phyloP scores from a whole-genome alignment of 2,113 vertebrate species.

The Melanotaenia duboulayi region DNA sequence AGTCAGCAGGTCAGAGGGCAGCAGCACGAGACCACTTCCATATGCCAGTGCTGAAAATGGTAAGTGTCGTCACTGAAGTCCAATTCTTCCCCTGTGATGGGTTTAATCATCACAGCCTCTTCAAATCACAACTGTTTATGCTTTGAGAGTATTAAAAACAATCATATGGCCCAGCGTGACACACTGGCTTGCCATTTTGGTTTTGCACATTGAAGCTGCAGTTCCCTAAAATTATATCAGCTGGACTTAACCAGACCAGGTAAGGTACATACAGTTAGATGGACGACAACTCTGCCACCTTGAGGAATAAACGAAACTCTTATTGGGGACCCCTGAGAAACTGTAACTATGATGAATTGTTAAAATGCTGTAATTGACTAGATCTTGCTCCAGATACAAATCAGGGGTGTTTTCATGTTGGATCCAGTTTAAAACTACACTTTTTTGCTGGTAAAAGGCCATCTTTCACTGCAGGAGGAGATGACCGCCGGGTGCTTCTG shows the following conservation, averaged over 20 bases:
- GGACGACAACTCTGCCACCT: not conserved
- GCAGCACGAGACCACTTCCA: slow-evolving; percentile 12
- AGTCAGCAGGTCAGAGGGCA: slow-evolving; percentile 9
- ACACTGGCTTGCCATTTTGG: slow-evolving; percentile 31
- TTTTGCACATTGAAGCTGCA: slow-evolving; percentile 9
- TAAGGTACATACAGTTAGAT: not conserved
- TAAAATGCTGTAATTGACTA: not conserved
- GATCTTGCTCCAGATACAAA: not conserved
- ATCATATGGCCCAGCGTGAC: slow-evolving; percentile 51
- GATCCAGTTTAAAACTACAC: not conserved
- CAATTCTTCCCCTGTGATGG: not conserved
- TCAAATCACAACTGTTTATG: slow-evolving; percentile 9
- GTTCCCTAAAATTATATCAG: not conserved
- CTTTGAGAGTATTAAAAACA: slow-evolving; percentile 42
- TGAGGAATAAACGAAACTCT: not conserved
- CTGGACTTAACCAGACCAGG: not conserved
- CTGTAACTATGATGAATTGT: not conserved
- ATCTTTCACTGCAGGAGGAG: slow-evolving; percentile 85
- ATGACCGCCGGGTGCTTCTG: slow-evolving; percentile 94
- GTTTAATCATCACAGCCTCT: slow-evolving; percentile 5
- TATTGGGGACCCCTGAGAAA: not conserved
- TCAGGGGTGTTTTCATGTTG: not conserved
- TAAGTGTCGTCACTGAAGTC: not conserved
- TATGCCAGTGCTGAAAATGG: slow-evolving; percentile 26
- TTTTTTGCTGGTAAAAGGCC: not conserved